Evolutionary conservation across 2,797 vertebrate genomes (phyloP).

Genomic region (Parauchenoglanis punctatus): DNA sequence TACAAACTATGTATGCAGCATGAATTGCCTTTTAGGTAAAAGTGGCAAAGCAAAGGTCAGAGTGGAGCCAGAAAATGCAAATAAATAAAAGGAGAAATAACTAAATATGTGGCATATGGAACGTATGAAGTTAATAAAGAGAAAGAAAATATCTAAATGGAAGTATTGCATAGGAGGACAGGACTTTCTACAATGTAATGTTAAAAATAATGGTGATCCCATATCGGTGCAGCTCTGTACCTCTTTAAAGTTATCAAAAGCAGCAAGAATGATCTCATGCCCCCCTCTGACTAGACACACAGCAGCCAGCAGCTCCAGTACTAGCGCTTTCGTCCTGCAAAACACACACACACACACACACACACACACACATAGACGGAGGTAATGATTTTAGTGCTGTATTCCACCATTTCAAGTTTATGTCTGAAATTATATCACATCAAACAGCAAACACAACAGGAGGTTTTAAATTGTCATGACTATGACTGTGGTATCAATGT

Average conservation of each 20-base stretch:
- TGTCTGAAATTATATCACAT: not conserved
- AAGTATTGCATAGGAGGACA: not conserved
- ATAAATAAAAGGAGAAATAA: not conserved
- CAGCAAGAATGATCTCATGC: conserved; percentile 96
- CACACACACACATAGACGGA: not conserved
- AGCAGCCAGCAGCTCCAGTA: conserved; percentile 91
- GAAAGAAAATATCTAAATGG: not conserved
- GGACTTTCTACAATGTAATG: not conserved
- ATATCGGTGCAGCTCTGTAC: conserved; percentile 65
- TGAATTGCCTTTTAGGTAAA: not conserved
- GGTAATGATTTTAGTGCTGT: not conserved
- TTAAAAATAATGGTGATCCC: not conserved
- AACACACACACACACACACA: conserved; percentile 40
- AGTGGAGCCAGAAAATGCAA: not conserved
- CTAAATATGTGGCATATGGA: not conserved
- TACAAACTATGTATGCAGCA: not conserved
- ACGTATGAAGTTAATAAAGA: not conserved
- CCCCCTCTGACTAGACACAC: conserved; percentile 97
- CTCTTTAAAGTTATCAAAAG: conserved; percentile 98
- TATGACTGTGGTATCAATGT: not conserved
- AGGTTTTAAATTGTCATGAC: not conserved
- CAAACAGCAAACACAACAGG: not conserved
- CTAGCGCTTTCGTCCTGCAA: conserved; percentile 94
- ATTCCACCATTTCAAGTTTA: not conserved
- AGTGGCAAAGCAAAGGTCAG: not conserved